Evolutionary conservation across 2,113 vertebrate genomes (phyloP).

Genomic region (Oxyura jamaicensis): DNA sequence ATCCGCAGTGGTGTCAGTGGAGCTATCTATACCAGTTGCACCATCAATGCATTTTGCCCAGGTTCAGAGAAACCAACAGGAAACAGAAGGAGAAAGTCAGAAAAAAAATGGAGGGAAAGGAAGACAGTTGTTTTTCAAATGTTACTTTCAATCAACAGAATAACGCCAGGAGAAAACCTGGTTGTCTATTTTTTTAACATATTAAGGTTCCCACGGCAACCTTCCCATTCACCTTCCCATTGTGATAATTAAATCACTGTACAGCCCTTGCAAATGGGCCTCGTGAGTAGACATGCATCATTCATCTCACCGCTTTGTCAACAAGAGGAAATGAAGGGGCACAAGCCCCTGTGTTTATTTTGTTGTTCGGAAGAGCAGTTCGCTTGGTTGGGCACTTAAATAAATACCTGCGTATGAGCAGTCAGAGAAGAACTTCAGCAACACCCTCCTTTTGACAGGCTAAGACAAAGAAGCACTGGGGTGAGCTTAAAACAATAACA

Average conservation of each 20-base stretch:
- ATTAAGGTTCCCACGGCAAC: constrained; percentile 23
- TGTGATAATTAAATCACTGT: neutral
- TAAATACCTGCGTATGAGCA: neutral
- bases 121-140: neutral
- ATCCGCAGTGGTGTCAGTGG: neutral
- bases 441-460: neutral
- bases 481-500: neutral
- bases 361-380: neutral
- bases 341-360: neutral
- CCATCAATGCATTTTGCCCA: neutral
- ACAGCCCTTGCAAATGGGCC: neutral
- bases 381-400: fast-evolving
- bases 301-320: neutral
- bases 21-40: neutral
- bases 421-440: neutral
- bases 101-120: neutral
- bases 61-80: neutral
- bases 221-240: neutral
- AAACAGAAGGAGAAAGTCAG: neutral
- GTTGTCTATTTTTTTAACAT: neutral
- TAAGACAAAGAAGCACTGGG: neutral
- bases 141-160: neutral
- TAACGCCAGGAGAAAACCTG: neutral
- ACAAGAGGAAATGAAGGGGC: neutral
- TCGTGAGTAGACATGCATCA: neutral